phyloP scores from a whole-genome alignment of 2,797 vertebrate species.

The Gobio occitaniae region DNA sequence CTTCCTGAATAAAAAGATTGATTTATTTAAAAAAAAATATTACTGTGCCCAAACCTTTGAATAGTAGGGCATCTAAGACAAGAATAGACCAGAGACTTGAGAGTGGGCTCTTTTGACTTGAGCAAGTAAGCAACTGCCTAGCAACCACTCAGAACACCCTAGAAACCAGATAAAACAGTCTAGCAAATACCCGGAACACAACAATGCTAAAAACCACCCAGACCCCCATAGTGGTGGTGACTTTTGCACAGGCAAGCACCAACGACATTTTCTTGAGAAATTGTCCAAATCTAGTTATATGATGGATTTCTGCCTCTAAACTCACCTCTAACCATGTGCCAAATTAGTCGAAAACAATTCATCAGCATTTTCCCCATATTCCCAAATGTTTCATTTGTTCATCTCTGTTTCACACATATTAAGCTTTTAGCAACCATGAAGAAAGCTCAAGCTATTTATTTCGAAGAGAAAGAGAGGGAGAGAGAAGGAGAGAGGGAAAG shows the following conservation, averaged over 20 bases:
- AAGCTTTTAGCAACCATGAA: background rate
- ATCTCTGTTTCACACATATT: background rate
- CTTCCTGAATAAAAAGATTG: background rate
- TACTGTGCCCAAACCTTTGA: background rate
- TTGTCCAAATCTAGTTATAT: background rate
- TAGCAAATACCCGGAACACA: background rate
- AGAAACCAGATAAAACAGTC: background rate
- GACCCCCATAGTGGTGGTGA: background rate
- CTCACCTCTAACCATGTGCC: background rate
- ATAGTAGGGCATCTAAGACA: background rate
- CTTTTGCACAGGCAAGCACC: background rate
- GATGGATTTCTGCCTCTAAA: background rate
- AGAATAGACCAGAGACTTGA: background rate
- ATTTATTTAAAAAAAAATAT: background rate
- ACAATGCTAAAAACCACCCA: background rate
- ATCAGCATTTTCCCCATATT: slow-evolving; percentile 1
- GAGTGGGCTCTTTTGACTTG: background rate
- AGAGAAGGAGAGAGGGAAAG: background rate
- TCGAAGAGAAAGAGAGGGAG: background rate
- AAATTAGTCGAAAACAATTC: slow-evolving; percentile 5
- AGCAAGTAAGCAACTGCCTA: background rate
- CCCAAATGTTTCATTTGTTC: slow-evolving; percentile 4
- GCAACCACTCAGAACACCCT: background rate
- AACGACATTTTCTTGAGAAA: background rate
- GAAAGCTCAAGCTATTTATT: slow-evolving; percentile 18